phyloP scores from a whole-genome alignment of 35 echinoderm and acorn worm genomes.

The Amphiura filiformis region DNA sequence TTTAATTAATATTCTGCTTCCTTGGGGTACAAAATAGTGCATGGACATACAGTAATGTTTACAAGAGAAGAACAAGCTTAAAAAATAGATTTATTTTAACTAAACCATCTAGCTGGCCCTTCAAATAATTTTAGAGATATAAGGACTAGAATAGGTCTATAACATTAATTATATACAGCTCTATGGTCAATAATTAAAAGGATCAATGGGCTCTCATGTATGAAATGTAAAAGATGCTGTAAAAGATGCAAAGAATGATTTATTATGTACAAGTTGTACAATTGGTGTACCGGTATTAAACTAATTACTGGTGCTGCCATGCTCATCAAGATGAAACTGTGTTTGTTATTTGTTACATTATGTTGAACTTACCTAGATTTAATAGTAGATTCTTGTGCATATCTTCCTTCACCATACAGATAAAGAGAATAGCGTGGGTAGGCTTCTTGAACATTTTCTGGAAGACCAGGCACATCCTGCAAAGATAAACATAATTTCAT shows the following conservation, averaged over 20 bases:
- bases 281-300: neutral
- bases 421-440: slow-evolving; percentile 66
- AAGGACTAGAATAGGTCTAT: too few species aligned
- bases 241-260: neutral
- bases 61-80: too few species aligned
- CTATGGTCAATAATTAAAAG: too few species aligned
- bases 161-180: too few species aligned
- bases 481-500: neutral
- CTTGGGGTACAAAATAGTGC: too few species aligned
- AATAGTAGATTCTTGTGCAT: neutral
- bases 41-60: too few species aligned
- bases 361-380: too few species aligned
- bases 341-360: neutral
- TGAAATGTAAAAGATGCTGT: neutral
- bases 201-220: neutral
- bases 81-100: too few species aligned
- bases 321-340: neutral
- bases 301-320: neutral
- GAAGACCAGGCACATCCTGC: slow-evolving; percentile 24
- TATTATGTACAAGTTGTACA: neutral
- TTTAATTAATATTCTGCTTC: too few species aligned
- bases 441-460: slow-evolving; percentile 24
- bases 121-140: too few species aligned
- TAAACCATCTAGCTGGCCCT: too few species aligned
- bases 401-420: slow-evolving; percentile 70